Conservation (phyloP, 2,888 invertebrate genomes). For the Trimorus sp. region DNA sequence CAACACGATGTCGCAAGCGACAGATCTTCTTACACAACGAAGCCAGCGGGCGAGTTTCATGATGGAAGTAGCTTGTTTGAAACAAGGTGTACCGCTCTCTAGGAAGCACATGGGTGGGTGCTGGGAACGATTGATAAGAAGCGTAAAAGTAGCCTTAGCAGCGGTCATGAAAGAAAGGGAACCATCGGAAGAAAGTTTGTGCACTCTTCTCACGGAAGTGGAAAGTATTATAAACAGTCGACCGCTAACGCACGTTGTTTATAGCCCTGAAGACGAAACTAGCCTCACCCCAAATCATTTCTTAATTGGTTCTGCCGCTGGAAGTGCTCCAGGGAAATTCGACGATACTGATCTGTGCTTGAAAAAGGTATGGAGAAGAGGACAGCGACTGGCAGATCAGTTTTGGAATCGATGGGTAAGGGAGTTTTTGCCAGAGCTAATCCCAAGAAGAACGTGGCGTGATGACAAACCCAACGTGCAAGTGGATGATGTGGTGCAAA, state of each 20-base stretch:
- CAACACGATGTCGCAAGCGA: not conserved
- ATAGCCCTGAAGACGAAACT: constrained; percentile 19
- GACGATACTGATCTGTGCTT: constrained; percentile 19
- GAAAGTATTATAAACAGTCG: constrained; percentile 34
- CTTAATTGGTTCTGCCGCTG: constrained; percentile 18
- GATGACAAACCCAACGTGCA: constrained; percentile 10
- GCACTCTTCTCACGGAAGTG: constrained; percentile 29
- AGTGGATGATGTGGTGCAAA: constrained; percentile 9
- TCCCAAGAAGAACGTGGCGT: constrained; percentile 17
- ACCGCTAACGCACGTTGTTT: constrained; percentile 23
- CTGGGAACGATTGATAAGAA: constrained; percentile 28
- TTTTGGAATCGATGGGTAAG: constrained; percentile 37
- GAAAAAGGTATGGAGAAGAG: constrained; percentile 25
- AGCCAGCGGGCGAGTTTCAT: constrained; percentile 21
- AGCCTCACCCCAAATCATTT: constrained; percentile 43
- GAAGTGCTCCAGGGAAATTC: constrained; percentile 6
- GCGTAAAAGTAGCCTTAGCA: constrained; percentile 15
- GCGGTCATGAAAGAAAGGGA: constrained; percentile 3
- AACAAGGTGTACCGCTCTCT: not conserved
- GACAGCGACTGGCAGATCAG: constrained; percentile 20
- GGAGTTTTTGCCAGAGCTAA: constrained; percentile 25
- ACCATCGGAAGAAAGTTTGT: constrained; percentile 20
- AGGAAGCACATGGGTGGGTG: constrained; percentile 32
- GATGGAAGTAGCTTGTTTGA: constrained; percentile 14
- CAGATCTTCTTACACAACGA: not conserved